Conservation (phyloP, 2,888 invertebrate species). For the Conomelus anceps region DNA sequence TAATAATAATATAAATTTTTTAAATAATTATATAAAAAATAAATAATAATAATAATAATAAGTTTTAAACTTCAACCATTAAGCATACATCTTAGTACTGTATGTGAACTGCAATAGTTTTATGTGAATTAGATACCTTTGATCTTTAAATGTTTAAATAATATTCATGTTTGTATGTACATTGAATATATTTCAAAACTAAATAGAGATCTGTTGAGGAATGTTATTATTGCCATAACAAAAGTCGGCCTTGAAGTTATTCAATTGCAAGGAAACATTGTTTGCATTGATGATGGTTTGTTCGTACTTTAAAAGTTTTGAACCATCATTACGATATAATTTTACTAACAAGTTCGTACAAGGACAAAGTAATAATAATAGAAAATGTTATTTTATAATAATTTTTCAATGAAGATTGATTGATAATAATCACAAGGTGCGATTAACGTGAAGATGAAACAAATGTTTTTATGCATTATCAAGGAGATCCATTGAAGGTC, state of each 20-base stretch:
- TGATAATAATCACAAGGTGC: background rate
- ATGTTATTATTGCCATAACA: background rate
- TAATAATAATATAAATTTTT: too few relatives aligned
- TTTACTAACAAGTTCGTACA: background rate
- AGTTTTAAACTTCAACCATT: too few relatives aligned
- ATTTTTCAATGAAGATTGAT: background rate
- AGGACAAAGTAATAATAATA: background rate
- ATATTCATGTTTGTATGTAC: background rate
- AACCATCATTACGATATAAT: background rate
- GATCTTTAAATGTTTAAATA: background rate
- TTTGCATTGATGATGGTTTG: background rate
- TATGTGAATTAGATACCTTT: background rate
- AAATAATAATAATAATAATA: too few relatives aligned
- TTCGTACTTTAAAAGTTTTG: background rate
- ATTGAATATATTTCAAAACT: background rate
- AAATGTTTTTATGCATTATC: background rate
- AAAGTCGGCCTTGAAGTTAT: background rate
- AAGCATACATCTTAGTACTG: too few relatives aligned
- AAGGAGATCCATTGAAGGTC: background rate
- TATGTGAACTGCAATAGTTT: background rate
- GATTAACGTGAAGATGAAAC: background rate
- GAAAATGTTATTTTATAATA: background rate
- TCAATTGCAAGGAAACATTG: background rate
- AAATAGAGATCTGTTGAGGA: background rate
- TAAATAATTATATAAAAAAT: too few relatives aligned